Base-by-base conservation (phyloP, 2,797 vertebrate genomes). In the Vireo griseus region DNA sequence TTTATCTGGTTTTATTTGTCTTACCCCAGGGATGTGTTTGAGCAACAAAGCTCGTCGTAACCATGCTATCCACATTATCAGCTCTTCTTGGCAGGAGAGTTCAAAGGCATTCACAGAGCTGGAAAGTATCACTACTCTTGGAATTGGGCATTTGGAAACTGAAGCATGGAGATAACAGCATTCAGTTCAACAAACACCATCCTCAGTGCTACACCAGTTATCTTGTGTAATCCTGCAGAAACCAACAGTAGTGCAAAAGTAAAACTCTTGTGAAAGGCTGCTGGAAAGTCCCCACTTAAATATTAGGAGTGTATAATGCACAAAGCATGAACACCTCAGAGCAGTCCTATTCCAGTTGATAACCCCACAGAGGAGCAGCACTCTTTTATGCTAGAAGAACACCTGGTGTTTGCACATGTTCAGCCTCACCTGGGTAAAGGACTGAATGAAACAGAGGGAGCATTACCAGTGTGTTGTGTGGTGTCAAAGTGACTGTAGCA, bases 1-100 rank as follows among this genome's bases (percentile, higher is more conserved):
- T 6, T 83, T 19, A 55, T 77, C 87, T 86, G 39, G 4, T 86
- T 92, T 75, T 74, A 42, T 94, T 92, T 94, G 51, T 51, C 50
- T 62, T 88, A 77, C 57, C 40, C 29, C 21, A 33, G 68, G 86
- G 59, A 61, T 47, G 45, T 59, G 50, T 90, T 92, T 73, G 24
- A 88, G 82, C 47, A 95, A 62, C 66, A 94, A 72, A 86, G 9
- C 66, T 78, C 28, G 2, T n/a, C 61, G 71, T 81, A 88, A 62
- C 50, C 4, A 0, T 71, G 28, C 45, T 94, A 48, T 66, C 54
- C 80, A 44, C 50, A 28, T 76, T 84, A 85, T 78, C 73, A 55
- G 44, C 28, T 68, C 47, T 84, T 91, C 28, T 81, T 95, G 94
- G 88, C 91, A 85, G 58, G 37, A 31, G 42, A 86, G 66, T 94